Percentiles rank a stretch among this genome's conserved stretches.
phyloP scores from a whole-genome alignment of 1,140 invertebrate species.

The Micrasema longulum region DNA sequence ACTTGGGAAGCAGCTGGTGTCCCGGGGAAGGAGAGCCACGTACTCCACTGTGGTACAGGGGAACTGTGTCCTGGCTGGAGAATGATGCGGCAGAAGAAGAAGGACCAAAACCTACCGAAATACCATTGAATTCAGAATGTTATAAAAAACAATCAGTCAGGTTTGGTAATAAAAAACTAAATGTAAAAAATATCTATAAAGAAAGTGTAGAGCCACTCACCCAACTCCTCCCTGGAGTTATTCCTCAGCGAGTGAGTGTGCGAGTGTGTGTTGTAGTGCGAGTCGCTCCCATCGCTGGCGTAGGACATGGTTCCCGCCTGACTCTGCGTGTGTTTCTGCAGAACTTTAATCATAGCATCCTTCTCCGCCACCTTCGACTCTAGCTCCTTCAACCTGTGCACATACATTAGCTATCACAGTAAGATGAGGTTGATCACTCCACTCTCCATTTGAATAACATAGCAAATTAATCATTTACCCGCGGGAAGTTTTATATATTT shows the following conservation, averaged over 20 bases:
- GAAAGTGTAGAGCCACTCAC: too few relatives aligned
- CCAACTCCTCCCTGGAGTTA: conserved; percentile 66
- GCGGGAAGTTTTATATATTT: too few relatives aligned
- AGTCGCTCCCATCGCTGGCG: conserved; percentile 61
- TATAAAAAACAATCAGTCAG: too few relatives aligned
- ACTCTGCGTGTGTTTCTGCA: conserved; percentile 84
- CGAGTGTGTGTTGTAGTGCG: conserved; percentile 52
- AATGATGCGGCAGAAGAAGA: conserved; percentile 64
- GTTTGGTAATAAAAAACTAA: too few relatives aligned
- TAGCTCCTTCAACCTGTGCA: conserved; percentile 83
- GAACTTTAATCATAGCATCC: conserved; percentile 90
- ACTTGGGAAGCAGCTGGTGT: conserved; percentile 48
- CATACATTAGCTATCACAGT: background rate
- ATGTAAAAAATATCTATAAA: too few relatives aligned
- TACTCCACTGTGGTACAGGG: conserved; percentile 59
- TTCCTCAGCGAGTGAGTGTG: conserved; percentile 61
- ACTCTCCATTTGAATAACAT: too few relatives aligned
- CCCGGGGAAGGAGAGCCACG: conserved; percentile 63
- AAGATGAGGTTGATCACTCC: too few relatives aligned
- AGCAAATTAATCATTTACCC: too few relatives aligned
- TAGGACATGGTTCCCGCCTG: conserved; percentile 71
- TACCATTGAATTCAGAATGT: background rate
- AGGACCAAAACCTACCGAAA: conserved; percentile 55
- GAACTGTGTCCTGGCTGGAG: conserved; percentile 63
- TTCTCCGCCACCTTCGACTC: conserved; percentile 89